Percentiles rank a stretch among this genome's conserved stretches.
Conservation (phyloP, 2,888 invertebrate genomes). For the Neoascia interrupta region DNA sequence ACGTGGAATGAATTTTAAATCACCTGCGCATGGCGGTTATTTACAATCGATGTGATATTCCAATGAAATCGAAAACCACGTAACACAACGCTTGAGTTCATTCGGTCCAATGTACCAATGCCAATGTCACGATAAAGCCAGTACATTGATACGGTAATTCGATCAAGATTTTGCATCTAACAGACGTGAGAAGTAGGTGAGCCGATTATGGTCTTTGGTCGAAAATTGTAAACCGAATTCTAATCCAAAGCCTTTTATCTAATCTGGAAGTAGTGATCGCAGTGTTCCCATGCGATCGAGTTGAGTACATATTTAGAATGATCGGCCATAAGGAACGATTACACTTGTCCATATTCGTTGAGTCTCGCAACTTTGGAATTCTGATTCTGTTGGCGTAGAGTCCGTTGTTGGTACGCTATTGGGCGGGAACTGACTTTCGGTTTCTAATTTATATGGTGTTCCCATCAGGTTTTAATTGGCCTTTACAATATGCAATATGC, state of each 20-base stretch:
- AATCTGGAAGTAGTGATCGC: too few species aligned
- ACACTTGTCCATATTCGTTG: background rate
- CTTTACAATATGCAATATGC: slow-evolving; percentile 50
- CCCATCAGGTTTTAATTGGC: slow-evolving; percentile 34
- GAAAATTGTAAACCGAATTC: too few species aligned
- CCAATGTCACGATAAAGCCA: too few species aligned
- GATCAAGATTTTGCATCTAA: background rate
- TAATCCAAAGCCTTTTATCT: too few species aligned
- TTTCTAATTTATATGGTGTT: slow-evolving; percentile 46
- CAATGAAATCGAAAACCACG: slow-evolving; percentile 34
- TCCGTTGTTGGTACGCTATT: slow-evolving; percentile 12
- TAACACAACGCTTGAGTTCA: slow-evolving; percentile 32
- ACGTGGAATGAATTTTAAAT: slow-evolving; percentile 23
- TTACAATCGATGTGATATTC: slow-evolving; percentile 5
- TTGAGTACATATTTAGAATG: background rate
- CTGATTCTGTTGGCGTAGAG: background rate
- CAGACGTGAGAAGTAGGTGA: too few species aligned
- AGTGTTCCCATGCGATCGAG: background rate
- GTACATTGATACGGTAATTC: background rate
- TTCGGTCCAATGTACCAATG: slow-evolving; percentile 24
- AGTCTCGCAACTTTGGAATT: background rate
- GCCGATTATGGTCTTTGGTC: too few species aligned
- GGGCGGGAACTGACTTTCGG: slow-evolving; percentile 50
- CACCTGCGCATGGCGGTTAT: background rate
- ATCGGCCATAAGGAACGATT: slow-evolving; percentile 22